Conservation (phyloP, 2,113 vertebrate species). For the Nibea albiflora region DNA sequence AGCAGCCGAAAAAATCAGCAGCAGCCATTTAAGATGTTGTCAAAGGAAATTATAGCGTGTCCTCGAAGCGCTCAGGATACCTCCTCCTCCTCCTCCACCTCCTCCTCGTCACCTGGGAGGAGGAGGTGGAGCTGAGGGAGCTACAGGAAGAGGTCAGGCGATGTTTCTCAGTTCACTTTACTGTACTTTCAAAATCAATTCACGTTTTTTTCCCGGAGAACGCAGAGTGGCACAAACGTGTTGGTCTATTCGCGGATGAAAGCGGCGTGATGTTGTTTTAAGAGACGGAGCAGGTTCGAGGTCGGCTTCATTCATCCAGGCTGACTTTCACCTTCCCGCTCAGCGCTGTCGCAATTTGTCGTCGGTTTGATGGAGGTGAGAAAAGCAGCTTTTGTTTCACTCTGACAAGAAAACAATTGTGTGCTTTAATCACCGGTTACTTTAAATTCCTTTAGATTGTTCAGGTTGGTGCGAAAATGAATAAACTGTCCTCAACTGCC, state of each 20-base stretch:
- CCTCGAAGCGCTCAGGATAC: conserved; percentile 26
- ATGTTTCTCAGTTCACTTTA: conserved; percentile 39
- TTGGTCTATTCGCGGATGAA: conserved; percentile 49
- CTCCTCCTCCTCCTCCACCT: not conserved
- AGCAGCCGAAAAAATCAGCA: conserved; percentile 16
- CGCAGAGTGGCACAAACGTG: conserved; percentile 15
- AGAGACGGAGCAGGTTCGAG: conserved; percentile 38
- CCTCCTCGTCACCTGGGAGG: conserved; percentile 36
- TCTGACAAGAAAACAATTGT: conserved; percentile 26
- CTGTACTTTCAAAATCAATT: conserved; percentile 50
- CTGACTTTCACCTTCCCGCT: conserved; percentile 6
- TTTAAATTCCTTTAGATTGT: conserved; percentile 15
- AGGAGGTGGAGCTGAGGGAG: conserved; percentile 56
- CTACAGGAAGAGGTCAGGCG: conserved; percentile 55
- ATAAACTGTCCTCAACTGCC: too few species aligned
- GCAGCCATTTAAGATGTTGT: conserved; percentile 69
- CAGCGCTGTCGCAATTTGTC: conserved; percentile 33
- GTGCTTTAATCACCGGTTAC: conserved; percentile 12
- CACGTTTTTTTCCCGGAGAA: conserved; percentile 23
- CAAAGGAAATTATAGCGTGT: conserved; percentile 64
- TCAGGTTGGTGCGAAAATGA: not conserved
- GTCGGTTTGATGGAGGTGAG: conserved; percentile 37
- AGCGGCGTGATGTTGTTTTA: conserved; percentile 12
- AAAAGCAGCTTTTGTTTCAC: not conserved
- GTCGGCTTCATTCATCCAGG: not conserved